These are phyloP conservation scores for Gadus macrocephalus DNA, from an alignment of 2,113 vertebrate genomes.

Conservation along the genomic window DNA sequence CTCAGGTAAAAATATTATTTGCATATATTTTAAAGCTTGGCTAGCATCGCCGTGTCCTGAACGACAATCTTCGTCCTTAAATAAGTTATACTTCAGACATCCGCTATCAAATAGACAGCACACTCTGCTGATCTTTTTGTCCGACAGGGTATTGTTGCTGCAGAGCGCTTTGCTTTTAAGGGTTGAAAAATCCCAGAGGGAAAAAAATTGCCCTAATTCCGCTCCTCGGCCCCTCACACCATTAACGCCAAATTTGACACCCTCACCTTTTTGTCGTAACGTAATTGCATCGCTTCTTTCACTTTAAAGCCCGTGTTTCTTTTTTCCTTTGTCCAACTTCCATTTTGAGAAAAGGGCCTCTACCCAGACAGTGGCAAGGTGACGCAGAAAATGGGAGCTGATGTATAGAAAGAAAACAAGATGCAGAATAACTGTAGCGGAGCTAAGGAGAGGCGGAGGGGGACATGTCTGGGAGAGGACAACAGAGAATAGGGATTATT, in stretches of 20 bases:
- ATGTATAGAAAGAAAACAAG: not conserved
- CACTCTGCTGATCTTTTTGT: constrained; percentile 22
- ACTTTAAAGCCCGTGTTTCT: constrained; percentile 19
- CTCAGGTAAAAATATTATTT: too few relatives aligned
- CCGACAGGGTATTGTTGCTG: constrained; percentile 29
- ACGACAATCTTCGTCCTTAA: not conserved
- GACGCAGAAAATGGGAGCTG: constrained; percentile 25
- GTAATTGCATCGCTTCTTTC: constrained; percentile 35
- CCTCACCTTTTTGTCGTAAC: constrained; percentile 32
- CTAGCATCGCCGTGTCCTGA: not conserved
- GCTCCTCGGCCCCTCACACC: constrained; percentile 18
- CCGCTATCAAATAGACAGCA: not conserved
- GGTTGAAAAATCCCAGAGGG: constrained; percentile 20
- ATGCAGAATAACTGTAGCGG: not conserved
- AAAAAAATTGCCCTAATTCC: constrained; percentile 47
- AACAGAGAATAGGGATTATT: constrained; percentile 33
- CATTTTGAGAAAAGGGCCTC: constrained; percentile 33
- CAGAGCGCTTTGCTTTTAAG: constrained; percentile 29
- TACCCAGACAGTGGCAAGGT: constrained; percentile 23
- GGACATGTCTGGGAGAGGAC: not conserved
- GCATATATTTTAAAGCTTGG: not conserved
- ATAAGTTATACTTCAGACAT: constrained; percentile 21
- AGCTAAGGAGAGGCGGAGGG: constrained; percentile 15
- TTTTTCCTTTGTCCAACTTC: constrained; percentile 25
- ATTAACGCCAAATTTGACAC: constrained; percentile 42